Conservation (phyloP, 2,797 vertebrate species). For the Cyprinodon diabolis region DNA sequence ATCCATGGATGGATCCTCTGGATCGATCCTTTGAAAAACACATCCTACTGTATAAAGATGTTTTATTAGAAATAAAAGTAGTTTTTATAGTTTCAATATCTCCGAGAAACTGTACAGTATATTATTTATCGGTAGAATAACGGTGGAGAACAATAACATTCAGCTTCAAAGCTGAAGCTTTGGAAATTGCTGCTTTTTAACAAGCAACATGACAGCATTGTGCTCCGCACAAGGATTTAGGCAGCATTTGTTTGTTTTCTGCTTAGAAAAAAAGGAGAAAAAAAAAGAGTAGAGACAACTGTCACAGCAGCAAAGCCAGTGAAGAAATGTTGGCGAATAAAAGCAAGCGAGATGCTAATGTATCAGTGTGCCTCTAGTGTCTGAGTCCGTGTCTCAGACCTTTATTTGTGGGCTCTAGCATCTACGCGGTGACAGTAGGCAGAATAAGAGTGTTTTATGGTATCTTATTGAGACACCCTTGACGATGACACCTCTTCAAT, state of each 20-base stretch:
- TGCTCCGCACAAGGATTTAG: slow-evolving; percentile 11
- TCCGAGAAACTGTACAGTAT: neutral
- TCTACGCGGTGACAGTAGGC: slow-evolving; percentile 58
- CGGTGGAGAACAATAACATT: neutral
- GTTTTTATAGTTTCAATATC: neutral
- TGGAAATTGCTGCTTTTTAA: neutral
- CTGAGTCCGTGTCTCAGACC: slow-evolving; percentile 24
- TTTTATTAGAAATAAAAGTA: neutral
- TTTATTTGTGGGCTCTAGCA: slow-evolving; percentile 48
- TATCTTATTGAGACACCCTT: slow-evolving; percentile 75
- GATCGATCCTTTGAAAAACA: neutral
- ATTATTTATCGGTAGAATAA: neutral
- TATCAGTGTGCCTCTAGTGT: slow-evolving; percentile 20
- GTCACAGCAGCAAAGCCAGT: slow-evolving; percentile 11
- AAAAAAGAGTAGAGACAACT: slow-evolving; percentile 25
- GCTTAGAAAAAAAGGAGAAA: slow-evolving; percentile 15
- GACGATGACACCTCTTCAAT: slow-evolving; percentile 71
- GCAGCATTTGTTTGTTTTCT: slow-evolving; percentile 16
- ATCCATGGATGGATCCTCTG: neutral
- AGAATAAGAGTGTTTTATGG: slow-evolving; percentile 74
- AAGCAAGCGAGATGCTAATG: slow-evolving; percentile 47
- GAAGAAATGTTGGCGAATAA: slow-evolving; percentile 43
- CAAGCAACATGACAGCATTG: slow-evolving; percentile 14
- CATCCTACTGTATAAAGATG: too few relatives aligned
- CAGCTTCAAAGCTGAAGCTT: neutral